Percentiles rank a stretch among this genome's conserved stretches.
Evolutionary conservation across 2,888 invertebrate genomes (phyloP).

Genomic region (Brenthis hecate): DNA sequence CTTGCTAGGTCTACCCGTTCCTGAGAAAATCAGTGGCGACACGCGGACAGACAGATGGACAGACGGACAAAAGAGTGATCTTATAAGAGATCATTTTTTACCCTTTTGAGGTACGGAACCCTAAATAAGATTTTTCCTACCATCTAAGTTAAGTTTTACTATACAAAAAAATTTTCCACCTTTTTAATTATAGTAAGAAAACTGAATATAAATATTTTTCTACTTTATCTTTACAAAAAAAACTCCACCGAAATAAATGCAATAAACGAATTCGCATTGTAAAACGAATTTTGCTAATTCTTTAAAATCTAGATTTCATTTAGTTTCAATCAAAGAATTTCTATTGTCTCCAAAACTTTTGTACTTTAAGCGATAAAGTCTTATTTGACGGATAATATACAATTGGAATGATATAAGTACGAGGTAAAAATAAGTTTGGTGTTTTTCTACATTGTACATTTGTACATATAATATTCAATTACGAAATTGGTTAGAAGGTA

Average conservation of each 20-base stretch:
- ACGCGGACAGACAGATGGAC: no score
- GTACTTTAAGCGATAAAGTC: slow-evolving; percentile 2
- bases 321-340: not conserved
- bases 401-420: no score
- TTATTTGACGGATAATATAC: slow-evolving; percentile 1
- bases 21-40: no score
- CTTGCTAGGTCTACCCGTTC: no score
- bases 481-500: not conserved
- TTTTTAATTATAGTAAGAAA: no score
- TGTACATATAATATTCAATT: slow-evolving; percentile 3
- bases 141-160: no score
- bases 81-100: no score
- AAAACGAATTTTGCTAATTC: slow-evolving; percentile 8
- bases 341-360: slow-evolving; percentile 1
- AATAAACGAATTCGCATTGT: not conserved
- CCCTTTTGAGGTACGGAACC: no score
- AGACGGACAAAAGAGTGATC: no score
- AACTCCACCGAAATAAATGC: not conserved
- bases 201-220: not conserved
- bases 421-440: not conserved
- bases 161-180: no score
- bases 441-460: not conserved
- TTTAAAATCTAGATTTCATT: slow-evolving; percentile 3
- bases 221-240: not conserved
- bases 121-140: no score